Conservation (phyloP, 2,888 invertebrate genomes). For the Prionchulus punctatus region DNA sequence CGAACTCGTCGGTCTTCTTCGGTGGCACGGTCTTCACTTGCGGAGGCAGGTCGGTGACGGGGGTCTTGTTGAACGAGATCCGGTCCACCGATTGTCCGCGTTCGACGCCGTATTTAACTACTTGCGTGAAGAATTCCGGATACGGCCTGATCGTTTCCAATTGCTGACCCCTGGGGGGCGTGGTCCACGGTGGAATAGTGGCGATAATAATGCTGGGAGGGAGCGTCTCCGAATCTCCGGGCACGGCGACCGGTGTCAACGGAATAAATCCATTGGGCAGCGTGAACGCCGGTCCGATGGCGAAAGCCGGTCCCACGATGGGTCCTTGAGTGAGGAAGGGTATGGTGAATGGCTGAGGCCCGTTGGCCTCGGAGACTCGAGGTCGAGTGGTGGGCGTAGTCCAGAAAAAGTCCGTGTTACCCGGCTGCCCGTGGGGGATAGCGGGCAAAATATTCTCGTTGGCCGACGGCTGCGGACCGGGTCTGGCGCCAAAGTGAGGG, state of each 20-base stretch:
- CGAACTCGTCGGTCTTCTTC: slow-evolving; percentile 1
- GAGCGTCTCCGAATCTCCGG: slow-evolving; percentile 13
- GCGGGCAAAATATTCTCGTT: too few relatives aligned
- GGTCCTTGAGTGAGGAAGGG: slow-evolving; percentile 23
- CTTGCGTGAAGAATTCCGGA: too few relatives aligned
- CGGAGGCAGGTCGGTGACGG: not conserved
- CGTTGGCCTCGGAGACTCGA: too few relatives aligned
- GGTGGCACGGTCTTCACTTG: slow-evolving; percentile 4
- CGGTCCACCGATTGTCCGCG: not conserved
- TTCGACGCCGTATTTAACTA: too few relatives aligned
- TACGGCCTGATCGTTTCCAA: too few relatives aligned
- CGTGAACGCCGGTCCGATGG: not conserved
- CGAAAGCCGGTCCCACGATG: slow-evolving; percentile 5
- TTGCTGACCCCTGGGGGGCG: not conserved
- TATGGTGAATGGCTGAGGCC: slow-evolving; percentile 28
- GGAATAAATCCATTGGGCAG: not conserved
- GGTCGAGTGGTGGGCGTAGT: too few relatives aligned
- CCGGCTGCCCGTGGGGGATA: too few relatives aligned
- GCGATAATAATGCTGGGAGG: slow-evolving; percentile 21
- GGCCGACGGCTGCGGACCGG: too few relatives aligned
- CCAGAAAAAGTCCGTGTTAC: too few relatives aligned
- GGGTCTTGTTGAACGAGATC: not conserved
- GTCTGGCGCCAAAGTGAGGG: too few relatives aligned
- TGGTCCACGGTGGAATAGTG: not conserved
- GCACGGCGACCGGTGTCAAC: not conserved